These are phyloP conservation scores for Malacosoma neustria DNA, from an alignment of 2,888 invertebrate genomes.

Conservation along the genomic window DNA sequence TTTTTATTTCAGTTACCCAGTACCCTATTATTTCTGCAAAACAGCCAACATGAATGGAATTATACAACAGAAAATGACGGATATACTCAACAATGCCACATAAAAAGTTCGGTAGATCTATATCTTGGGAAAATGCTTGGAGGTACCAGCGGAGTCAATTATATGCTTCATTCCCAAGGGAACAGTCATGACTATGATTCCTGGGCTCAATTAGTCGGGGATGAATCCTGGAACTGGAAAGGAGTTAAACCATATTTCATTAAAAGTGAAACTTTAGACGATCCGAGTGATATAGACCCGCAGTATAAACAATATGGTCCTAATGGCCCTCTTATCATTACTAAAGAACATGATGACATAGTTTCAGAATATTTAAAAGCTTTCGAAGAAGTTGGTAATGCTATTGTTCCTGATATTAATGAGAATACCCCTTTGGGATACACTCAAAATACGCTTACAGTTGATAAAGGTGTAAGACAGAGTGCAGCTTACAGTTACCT, in stretches of 20 bases:
- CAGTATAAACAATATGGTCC: conserved; percentile 12
- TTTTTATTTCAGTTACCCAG: conserved; percentile 1
- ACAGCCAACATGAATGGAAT: conserved; percentile 1
- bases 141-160: conserved; percentile 6
- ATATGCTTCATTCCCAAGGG: conserved; percentile 6
- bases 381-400: conserved; percentile 39
- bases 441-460: conserved; percentile 35
- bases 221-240: conserved; percentile 20
- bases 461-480: conserved; percentile 79
- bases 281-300: conserved; percentile 14
- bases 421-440: conserved; percentile 25
- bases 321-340: conserved; percentile 15
- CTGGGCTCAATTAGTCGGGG: conserved; percentile 18
- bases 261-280: conserved; percentile 22
- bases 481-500: conserved; percentile 83
- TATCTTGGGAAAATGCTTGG: conserved; percentile 8
- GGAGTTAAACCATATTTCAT: conserved; percentile 21
- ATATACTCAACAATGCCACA: conserved; percentile 1
- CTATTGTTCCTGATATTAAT: conserved; percentile 22
- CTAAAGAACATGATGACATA: conserved; percentile 8
- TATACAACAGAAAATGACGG: conserved; percentile 1
- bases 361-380: conserved; percentile 22
- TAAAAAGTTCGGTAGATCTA: neutral
- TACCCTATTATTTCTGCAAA: neutral
- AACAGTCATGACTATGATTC: conserved; percentile 17